These are phyloP conservation scores for Eumacrocentrus americanus DNA, from an alignment of 2,888 invertebrate species.

Conservation along the genomic window DNA sequence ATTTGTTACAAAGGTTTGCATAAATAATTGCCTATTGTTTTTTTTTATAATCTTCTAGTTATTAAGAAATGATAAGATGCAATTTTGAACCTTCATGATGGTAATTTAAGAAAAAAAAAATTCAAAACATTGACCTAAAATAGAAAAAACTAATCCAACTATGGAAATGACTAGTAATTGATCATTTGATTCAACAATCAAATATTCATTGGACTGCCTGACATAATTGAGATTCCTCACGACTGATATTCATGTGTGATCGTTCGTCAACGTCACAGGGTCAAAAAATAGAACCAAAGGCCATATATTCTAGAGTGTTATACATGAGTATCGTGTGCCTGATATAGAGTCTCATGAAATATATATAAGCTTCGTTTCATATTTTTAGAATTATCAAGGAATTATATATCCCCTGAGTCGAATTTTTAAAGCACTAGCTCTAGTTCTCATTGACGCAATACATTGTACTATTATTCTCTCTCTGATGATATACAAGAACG, in stretches of 20 bases:
- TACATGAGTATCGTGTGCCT: not conserved
- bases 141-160: too few species aligned
- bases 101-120: too few species aligned
- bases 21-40: too few species aligned
- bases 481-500: too few species aligned
- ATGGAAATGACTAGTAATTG: too few species aligned
- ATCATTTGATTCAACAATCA: not conserved
- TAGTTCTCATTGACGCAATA: not conserved
- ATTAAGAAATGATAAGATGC: too few species aligned
- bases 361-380: not conserved
- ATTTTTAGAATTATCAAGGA: constrained; percentile 12
- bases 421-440: not conserved
- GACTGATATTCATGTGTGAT: not conserved
- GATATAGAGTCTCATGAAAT: constrained; percentile 18
- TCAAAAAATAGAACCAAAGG: constrained; percentile 11
- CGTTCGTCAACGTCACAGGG: constrained; percentile 8
- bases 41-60: too few species aligned
- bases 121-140: too few species aligned
- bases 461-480: too few species aligned
- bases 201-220: not conserved
- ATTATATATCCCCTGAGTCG: not conserved
- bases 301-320: not conserved
- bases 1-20: too few species aligned
- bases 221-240: not conserved
- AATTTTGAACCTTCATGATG: too few species aligned